Percentiles rank a stretch among this genome's conserved stretches.
phyloP scores from a whole-genome alignment of 1,140 invertebrate species.

The Bombus soroeensis region DNA sequence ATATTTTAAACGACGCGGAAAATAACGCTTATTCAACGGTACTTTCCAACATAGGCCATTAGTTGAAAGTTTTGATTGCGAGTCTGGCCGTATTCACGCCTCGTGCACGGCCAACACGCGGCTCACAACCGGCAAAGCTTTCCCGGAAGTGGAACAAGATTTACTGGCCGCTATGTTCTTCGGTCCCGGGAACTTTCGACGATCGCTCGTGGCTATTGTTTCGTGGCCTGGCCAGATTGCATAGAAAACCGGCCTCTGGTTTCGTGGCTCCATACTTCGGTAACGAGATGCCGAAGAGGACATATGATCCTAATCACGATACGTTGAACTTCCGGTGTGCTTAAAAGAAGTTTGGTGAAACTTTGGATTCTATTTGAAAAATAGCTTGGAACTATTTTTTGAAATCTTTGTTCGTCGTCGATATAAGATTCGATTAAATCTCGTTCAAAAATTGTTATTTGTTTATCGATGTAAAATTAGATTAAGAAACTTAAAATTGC shows the following conservation, averaged over 20 bases:
- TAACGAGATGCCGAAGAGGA: background rate
- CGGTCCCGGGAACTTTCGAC: constrained; percentile 4
- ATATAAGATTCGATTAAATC: background rate
- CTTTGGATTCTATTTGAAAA: background rate
- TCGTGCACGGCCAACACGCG: background rate
- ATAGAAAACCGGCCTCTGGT: background rate
- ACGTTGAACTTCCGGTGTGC: too few species aligned
- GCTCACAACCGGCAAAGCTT: background rate
- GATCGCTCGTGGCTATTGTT: constrained; percentile 11
- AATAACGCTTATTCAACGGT: background rate
- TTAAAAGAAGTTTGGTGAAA: background rate
- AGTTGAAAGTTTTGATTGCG: constrained; percentile 24
- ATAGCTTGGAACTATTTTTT: background rate
- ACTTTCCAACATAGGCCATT: constrained; percentile 4
- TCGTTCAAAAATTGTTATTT: too few species aligned
- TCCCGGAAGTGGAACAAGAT: constrained; percentile 27
- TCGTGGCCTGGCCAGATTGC: background rate
- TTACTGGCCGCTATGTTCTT: constrained; percentile 18
- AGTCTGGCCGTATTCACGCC: background rate
- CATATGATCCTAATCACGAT: background rate
- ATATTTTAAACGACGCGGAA: background rate
- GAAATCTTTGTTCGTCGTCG: background rate
- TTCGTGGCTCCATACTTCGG: too few species aligned
- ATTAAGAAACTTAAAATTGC: too few species aligned
- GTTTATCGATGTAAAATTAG: too few species aligned